A percentile compares a stretch with the other conserved stretches of the same genome.
These are phyloP conservation scores for Troides oblongomaculatus DNA, from an alignment of 2,888 invertebrate species.

Conservation along the genomic window DNA sequence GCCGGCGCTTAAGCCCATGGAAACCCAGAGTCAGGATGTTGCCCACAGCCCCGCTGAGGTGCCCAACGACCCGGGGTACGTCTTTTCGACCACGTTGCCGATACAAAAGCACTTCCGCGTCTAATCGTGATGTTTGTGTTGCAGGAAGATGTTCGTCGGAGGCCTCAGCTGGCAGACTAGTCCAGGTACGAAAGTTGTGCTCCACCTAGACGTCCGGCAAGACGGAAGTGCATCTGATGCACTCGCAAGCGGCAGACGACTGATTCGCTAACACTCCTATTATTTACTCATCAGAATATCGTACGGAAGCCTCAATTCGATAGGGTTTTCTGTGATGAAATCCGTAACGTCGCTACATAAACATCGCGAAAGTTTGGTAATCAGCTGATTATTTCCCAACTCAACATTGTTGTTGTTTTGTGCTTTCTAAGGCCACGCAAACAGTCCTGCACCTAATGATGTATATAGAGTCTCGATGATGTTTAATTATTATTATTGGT, in stretches of 20 bases:
- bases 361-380: slow-evolving; percentile 75
- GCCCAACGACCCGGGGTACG: slow-evolving; percentile 96
- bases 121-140: slow-evolving; percentile 82
- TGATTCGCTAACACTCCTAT: slow-evolving; percentile 48
- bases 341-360: slow-evolving; percentile 54
- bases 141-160: slow-evolving; percentile 99
- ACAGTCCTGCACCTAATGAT: slow-evolving; percentile 43
- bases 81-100: slow-evolving; percentile 41
- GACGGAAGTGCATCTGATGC: slow-evolving; percentile 64
- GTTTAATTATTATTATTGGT: slow-evolving; percentile 46
- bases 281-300: slow-evolving; percentile 45
- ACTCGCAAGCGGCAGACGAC: slow-evolving; percentile 52
- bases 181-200: slow-evolving; percentile 89
- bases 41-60: slow-evolving; percentile 93
- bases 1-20: slow-evolving; percentile 81
- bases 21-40: slow-evolving; percentile 89
- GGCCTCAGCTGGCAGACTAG: slow-evolving; percentile 99
- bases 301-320: slow-evolving; percentile 47
- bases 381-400: slow-evolving; percentile 72
- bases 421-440: slow-evolving; percentile 47
- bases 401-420: slow-evolving; percentile 50
- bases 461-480: slow-evolving; percentile 41
- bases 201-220: slow-evolving; percentile 43
- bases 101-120: slow-evolving; percentile 44
- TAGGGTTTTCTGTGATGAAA: slow-evolving; percentile 55